Base-by-base conservation (phyloP, 2,888 invertebrate species). In the Girardia tigrina region DNA sequence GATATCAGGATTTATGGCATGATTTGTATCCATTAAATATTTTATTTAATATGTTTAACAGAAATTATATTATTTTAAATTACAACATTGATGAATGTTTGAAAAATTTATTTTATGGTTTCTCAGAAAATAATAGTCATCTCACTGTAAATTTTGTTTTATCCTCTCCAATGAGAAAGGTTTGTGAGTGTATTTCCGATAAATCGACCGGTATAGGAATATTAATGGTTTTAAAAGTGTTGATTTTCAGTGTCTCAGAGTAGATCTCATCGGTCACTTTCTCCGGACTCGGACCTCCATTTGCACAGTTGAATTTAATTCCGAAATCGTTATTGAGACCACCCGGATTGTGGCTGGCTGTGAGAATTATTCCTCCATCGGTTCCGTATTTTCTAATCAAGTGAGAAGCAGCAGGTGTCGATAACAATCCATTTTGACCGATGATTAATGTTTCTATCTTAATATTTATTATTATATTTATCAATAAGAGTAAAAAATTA, bases 281-380 rank as follows among this genome's bases (percentile, higher is more conserved):
- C 82, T 93, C 94, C 0, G 95, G 93, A 0, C 97, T 97, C 0
- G 98, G 95, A 0, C 89, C 98, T 75, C 98, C 98, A 85, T 98
- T 98, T 78, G 91, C 89, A 80, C 90, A 91, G 86, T 99, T 99
- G 85, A 91, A 98, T 85, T 99, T 99, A 81, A 99, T 95, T 73
- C 98, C 98, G 84, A 98, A 99, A 86, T 99, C 98, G 79, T 91
- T 91, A 82, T 94, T 88, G 4, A 92, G 92, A 36, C 98, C 98
- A 75, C 98, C 98, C 0, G 98, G 98, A 86, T 99, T 99, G 85
- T 99, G 98, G n/a, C 94, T 94, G 0, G 98, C 98, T 0, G 98
- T 99, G 56, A 98, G 87, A 56, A 99, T 90, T 79, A 99, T 95
- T 14, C 97, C 98, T 79, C 95, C 95, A 87, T 84, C 79, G 29